Evolutionary conservation across 2,888 invertebrate genomes (phyloP).

Genomic region (Hartigia nigra): DNA sequence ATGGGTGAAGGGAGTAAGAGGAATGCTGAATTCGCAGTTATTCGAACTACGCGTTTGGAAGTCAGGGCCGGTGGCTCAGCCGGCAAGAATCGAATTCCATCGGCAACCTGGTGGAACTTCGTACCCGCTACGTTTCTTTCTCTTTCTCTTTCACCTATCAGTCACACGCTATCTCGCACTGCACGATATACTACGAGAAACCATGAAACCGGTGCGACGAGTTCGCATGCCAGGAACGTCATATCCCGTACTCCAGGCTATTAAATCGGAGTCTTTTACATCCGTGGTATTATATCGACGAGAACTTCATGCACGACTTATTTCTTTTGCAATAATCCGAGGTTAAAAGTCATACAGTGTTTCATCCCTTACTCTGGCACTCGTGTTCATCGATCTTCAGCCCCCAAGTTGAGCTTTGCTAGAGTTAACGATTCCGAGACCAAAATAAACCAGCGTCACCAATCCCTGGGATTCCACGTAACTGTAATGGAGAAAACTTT

Average conservation of each 20-base stretch:
- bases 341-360: background rate
- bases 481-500: background rate
- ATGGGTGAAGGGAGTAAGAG: background rate
- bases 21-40: constrained; percentile 2
- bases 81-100: background rate
- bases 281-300: background rate
- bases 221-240: constrained; percentile 8
- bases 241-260: constrained; percentile 1
- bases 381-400: background rate
- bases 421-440: background rate
- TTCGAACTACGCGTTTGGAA: constrained; percentile 1
- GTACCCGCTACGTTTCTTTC: background rate
- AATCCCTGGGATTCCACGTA: background rate
- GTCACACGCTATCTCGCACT: background rate
- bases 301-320: background rate
- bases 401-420: background rate
- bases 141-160: background rate
- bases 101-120: background rate
- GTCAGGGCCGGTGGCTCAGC: constrained; percentile 5
- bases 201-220: constrained; percentile 4
- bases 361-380: background rate
- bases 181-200: background rate
- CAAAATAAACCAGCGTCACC: background rate
- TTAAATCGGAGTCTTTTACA: background rate
- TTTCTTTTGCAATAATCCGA: background rate